These are phyloP conservation scores for Phrynocephalus guinanensis DNA, from an alignment of 2,797 vertebrate genomes.

Conservation along the genomic window DNA sequence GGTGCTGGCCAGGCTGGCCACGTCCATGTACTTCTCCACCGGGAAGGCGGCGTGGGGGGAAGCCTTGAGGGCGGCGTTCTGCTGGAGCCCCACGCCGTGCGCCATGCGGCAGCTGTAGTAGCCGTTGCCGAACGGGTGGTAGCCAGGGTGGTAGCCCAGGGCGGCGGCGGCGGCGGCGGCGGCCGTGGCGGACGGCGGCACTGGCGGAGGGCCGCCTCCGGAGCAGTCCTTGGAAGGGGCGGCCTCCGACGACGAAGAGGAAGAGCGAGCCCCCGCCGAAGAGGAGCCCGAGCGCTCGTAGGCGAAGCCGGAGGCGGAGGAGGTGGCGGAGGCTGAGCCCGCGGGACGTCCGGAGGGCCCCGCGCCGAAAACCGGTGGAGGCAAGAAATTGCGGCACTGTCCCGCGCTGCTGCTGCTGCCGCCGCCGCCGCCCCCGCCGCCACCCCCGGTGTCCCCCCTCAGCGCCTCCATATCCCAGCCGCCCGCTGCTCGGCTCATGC, in stretches of 20 bases:
- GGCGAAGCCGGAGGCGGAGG: conserved; percentile 70
- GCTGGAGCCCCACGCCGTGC: conserved; percentile 83
- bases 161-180: conserved; percentile 75
- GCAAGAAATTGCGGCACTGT: conserved; percentile 73
- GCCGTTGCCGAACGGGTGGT: conserved; percentile 84
- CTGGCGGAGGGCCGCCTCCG: conserved; percentile 3
- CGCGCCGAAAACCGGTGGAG: conserved; percentile 74
- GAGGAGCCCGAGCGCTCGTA: conserved; percentile 68
- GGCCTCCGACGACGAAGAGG: conserved; percentile 34
- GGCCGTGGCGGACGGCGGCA: conserved; percentile 66
- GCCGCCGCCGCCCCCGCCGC: conserved; percentile 45
- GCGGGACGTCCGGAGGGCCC: conserved; percentile 64
- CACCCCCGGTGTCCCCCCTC: conserved; percentile 71
- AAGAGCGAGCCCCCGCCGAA: conserved; percentile 65
- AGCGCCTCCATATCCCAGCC: conserved; percentile 82
- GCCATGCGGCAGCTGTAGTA: conserved; percentile 87
- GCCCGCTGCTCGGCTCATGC: conserved; percentile 78
- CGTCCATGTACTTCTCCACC: conserved; percentile 85
- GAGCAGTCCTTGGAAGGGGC: conserved; percentile 65
- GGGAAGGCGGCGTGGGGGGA: conserved; percentile 81
- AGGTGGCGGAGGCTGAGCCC: conserved; percentile 57
- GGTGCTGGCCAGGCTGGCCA: conserved; percentile 80
- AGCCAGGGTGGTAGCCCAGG: conserved; percentile 79
- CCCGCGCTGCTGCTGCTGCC: conserved; percentile 57
- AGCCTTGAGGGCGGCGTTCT: conserved; percentile 81